These are phyloP conservation scores for Aromia moschata DNA, from an alignment of 2,888 invertebrate genomes.

Conservation along the genomic window DNA sequence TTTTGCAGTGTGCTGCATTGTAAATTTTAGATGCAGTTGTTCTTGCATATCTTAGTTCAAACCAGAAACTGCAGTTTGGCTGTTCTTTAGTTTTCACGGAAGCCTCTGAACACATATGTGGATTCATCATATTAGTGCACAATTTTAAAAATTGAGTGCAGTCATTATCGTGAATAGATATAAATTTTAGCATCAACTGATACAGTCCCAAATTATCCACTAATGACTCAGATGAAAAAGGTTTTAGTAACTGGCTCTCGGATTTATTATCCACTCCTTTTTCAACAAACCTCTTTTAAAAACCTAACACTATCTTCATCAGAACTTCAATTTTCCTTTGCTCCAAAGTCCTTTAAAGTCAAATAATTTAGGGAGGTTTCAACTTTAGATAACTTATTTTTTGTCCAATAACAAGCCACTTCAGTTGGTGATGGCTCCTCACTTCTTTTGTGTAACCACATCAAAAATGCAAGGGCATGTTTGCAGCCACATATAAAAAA, in stretches of 20 bases:
- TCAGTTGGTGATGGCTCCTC: slow-evolving; percentile 38
- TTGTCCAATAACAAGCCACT: slow-evolving; percentile 33
- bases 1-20: slow-evolving; percentile 30
- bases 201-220: background rate
- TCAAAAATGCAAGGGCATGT: slow-evolving; percentile 39
- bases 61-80: slow-evolving; percentile 22
- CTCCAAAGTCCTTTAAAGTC: slow-evolving; percentile 18
- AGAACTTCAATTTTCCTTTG: slow-evolving; percentile 5
- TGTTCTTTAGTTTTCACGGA: slow-evolving; percentile 28
- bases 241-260: slow-evolving; percentile 25
- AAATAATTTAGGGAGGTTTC: background rate
- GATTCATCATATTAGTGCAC: slow-evolving; percentile 20
- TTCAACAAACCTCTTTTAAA: slow-evolving; percentile 27
- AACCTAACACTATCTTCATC: slow-evolving; percentile 25
- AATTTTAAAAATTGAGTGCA: slow-evolving; percentile 17
- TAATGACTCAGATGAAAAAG: background rate
- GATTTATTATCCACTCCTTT: slow-evolving; percentile 21
- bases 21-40: slow-evolving; percentile 36
- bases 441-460: slow-evolving; percentile 41
- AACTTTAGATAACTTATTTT: slow-evolving; percentile 1
- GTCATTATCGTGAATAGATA: slow-evolving; percentile 3
- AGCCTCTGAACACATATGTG: slow-evolving; percentile 17
- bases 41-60: slow-evolving; percentile 34
- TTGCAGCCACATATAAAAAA: slow-evolving; percentile 38
- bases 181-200: slow-evolving; percentile 3